Evolutionary conservation across 2,888 invertebrate genomes (phyloP).

Genomic region (Scrobipalpa costella): DNA sequence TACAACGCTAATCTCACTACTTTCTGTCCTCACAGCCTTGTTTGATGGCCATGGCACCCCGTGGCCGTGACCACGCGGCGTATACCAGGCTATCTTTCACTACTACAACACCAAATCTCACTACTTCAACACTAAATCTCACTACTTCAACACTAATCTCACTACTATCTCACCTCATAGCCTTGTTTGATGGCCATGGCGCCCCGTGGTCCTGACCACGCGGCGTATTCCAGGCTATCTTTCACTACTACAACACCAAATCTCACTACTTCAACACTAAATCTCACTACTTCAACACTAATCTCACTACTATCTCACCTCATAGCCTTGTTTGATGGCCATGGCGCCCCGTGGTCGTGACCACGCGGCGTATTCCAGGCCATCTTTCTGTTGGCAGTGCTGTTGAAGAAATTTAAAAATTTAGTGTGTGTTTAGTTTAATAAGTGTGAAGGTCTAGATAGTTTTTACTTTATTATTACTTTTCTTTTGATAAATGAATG

Average conservation of each 20-base stretch:
- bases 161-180: no score
- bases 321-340: constrained; percentile 83
- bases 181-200: constrained; percentile 79
- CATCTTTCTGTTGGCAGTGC: constrained; percentile 83
- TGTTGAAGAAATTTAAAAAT: constrained; percentile 61
- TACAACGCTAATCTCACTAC: neutral
- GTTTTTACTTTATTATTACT: no score
- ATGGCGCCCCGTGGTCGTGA: constrained; percentile 80
- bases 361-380: constrained; percentile 82
- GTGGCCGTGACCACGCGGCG: constrained; percentile 51
- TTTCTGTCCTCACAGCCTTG: constrained; percentile 82
- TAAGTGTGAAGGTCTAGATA: neutral
- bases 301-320: constrained; percentile 63
- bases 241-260: constrained; percentile 41
- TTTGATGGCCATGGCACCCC: constrained; percentile 81
- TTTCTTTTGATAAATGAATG: no score
- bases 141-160: neutral
- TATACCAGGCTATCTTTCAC: neutral
- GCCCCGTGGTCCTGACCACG: constrained; percentile 78
- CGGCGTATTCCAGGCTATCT: constrained; percentile 50
- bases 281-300: neutral
- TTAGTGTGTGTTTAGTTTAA: neutral
- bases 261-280: neutral
- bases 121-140: neutral
- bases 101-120: no score